phyloP scores from a whole-genome alignment of 2,797 vertebrate species.

The Malacoraja senta region DNA sequence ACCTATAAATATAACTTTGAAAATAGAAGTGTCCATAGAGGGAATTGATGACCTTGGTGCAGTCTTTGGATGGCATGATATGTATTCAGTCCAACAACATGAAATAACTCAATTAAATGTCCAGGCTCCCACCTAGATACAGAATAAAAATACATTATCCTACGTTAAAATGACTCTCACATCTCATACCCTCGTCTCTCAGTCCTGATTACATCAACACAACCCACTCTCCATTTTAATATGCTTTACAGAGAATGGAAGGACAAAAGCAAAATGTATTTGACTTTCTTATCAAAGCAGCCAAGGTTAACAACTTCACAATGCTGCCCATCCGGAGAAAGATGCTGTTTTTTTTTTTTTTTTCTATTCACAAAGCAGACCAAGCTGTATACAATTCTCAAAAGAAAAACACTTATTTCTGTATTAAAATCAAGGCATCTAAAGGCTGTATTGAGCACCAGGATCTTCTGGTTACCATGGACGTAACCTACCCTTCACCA shows the following conservation, averaged over 20 bases:
- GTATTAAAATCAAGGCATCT: constrained; percentile 75
- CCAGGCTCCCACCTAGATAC: neutral
- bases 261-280: neutral
- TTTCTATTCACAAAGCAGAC: neutral
- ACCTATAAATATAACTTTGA: neutral
- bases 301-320: neutral
- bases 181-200: neutral
- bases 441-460: constrained; percentile 77
- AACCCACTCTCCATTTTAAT: constrained; percentile 29
- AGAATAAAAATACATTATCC: constrained; percentile 16
- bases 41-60: neutral
- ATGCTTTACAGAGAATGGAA: neutral
- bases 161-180: neutral
- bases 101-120: neutral
- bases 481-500: constrained; percentile 72
- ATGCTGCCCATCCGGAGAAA: neutral
- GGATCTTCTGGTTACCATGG: constrained; percentile 74
- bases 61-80: neutral
- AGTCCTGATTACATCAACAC: neutral
- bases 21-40: neutral
- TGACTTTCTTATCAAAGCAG: neutral
- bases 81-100: neutral
- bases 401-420: constrained; percentile 72
- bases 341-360: too few relatives aligned
- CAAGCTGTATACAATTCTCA: neutral